These are phyloP conservation scores for Spisula solida DNA, from an alignment of 2,888 invertebrate species.

Conservation along the genomic window DNA sequence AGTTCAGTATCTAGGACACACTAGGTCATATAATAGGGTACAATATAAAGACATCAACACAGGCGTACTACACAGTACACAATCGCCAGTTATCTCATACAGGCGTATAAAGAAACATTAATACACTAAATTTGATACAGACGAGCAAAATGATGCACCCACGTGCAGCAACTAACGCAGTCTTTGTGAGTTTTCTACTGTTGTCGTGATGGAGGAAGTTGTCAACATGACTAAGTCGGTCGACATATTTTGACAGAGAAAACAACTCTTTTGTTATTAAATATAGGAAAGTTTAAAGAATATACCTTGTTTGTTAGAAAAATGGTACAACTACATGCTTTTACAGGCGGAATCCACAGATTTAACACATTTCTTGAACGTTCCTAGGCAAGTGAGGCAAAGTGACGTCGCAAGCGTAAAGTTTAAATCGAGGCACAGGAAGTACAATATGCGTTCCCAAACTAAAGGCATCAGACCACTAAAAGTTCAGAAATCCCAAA, in stretches of 20 bases:
- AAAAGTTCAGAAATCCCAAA: not conserved
- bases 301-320: not conserved
- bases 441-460: not conserved
- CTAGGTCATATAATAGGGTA: conserved; percentile 28
- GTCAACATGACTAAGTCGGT: not conserved
- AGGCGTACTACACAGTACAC: not conserved
- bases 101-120: not conserved
- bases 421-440: not conserved
- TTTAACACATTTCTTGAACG: not conserved
- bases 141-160: not conserved
- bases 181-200: not conserved
- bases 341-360: not conserved
- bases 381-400: not conserved
- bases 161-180: not conserved
- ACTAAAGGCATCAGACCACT: not conserved
- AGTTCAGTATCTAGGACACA: conserved; percentile 37
- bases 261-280: not conserved
- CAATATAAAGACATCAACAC: not conserved
- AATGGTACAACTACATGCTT: not conserved
- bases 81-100: not conserved
- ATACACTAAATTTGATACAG: not conserved
- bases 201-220: not conserved
- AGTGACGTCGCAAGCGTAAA: not conserved
- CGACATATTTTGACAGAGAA: not conserved
- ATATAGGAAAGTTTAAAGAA: not conserved